These are phyloP conservation scores for Rotaria sp. DNA, from an alignment of 2,888 invertebrate species.

Conservation along the genomic window DNA sequence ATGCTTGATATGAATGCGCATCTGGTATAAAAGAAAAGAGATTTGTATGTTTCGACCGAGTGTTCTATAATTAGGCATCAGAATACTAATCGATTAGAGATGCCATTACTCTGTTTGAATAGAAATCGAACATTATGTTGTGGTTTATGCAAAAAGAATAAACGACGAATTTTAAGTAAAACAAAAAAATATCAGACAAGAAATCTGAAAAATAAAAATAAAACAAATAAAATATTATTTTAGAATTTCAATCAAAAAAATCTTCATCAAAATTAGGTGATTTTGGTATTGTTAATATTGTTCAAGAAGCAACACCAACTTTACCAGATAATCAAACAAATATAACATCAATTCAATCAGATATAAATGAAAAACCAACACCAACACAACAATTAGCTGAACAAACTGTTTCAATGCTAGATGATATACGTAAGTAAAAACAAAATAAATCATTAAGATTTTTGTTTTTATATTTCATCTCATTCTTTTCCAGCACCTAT, in stretches of 20 bases:
- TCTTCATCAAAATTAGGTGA: neutral
- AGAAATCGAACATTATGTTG: neutral
- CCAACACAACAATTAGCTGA: neutral
- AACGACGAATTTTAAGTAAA: neutral
- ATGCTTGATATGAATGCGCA: neutral
- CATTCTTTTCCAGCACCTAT: neutral
- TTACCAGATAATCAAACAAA: neutral
- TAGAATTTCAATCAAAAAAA: neutral
- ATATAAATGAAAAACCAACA: neutral
- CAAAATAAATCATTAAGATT: neutral
- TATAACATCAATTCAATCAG: neutral
- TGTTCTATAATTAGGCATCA: neutral
- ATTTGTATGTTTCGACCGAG: neutral
- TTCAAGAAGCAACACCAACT: neutral
- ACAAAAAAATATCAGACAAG: neutral
- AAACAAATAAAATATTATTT: neutral
- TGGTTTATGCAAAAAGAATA: neutral
- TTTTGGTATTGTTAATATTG: neutral
- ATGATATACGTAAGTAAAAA: conserved; percentile 10
- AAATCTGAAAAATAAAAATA: neutral
- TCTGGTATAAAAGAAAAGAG: neutral
- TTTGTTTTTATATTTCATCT: neutral
- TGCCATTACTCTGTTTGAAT: conserved; percentile 7
- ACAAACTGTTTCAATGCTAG: neutral
- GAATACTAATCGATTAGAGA: conserved; percentile 5